Conservation (phyloP, 2,888 invertebrate species). For the Acanthosepion pharaonis region DNA sequence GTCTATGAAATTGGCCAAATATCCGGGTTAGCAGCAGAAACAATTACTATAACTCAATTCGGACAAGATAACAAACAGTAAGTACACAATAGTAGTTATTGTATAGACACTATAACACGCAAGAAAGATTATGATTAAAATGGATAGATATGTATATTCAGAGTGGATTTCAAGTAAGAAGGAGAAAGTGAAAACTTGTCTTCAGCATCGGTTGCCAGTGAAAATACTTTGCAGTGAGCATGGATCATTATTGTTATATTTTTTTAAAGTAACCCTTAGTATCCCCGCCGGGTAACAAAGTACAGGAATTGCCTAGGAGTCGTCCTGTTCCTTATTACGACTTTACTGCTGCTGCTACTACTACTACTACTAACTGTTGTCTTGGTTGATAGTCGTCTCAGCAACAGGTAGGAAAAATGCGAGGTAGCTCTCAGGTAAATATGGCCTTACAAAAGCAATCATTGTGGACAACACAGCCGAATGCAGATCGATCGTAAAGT, state of each 20-base stretch:
- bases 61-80: background rate
- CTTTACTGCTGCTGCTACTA: background rate
- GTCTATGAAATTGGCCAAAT: background rate
- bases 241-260: too few relatives aligned
- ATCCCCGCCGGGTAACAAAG: background rate
- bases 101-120: background rate
- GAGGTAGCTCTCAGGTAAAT: background rate
- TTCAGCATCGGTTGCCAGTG: too few relatives aligned
- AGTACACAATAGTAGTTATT: background rate
- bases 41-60: background rate
- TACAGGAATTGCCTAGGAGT: background rate
- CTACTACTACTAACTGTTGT: background rate
- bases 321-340: background rate
- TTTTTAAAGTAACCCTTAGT: background rate
- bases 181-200: too few relatives aligned
- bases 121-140: background rate
- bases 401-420: slow-evolving; percentile 15
- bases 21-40: slow-evolving; percentile 33
- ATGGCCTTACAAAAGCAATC: background rate
- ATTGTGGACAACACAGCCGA: background rate
- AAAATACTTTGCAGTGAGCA: too few relatives aligned
- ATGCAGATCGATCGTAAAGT: background rate
- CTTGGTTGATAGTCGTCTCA: background rate
- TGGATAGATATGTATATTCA: background rate
- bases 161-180: background rate